Evolutionary conservation across 2,797 vertebrate species (phyloP).

Genomic region (Mallotus villosus): DNA sequence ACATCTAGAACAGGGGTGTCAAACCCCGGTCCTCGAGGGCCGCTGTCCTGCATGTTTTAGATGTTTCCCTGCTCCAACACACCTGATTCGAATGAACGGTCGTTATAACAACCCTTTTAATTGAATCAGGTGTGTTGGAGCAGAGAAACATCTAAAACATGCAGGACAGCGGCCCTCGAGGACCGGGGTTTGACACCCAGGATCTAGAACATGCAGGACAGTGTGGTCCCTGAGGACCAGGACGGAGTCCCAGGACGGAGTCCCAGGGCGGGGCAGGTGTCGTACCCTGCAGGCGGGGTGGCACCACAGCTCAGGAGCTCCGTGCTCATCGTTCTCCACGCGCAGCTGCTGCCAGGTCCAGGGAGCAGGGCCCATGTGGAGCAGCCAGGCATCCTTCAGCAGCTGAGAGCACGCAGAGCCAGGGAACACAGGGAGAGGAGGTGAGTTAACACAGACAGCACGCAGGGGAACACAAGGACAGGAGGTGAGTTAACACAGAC

Average conservation of each 20-base stretch:
- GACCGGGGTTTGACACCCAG: too few relatives aligned
- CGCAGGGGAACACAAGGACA: too few relatives aligned
- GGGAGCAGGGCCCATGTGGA: slow-evolving; percentile 83
- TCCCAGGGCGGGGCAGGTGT: neutral
- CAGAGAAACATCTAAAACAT: too few relatives aligned
- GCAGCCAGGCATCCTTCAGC: slow-evolving; percentile 95
- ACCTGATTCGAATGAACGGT: too few relatives aligned
- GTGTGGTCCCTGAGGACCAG: neutral
- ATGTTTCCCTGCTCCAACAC: too few relatives aligned
- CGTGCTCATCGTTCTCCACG: slow-evolving; percentile 95
- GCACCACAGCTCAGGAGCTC: slow-evolving; percentile 96
- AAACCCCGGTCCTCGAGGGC: too few relatives aligned
- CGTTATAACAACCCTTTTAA: too few relatives aligned
- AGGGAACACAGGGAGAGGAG: neutral
- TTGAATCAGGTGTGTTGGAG: too few relatives aligned
- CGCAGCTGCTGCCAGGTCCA: slow-evolving; percentile 97
- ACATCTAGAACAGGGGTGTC: too few relatives aligned
- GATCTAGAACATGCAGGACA: neutral
- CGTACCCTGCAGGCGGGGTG: slow-evolving; percentile 94
- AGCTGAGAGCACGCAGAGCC: slow-evolving; percentile 69
- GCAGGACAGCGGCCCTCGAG: too few relatives aligned
- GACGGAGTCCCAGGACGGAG: neutral
- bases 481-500: neutral
- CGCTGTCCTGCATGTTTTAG: too few relatives aligned
- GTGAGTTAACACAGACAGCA: neutral